Conservation (phyloP, 2,888 invertebrate genomes). For the Phlogophora meticulosa region DNA sequence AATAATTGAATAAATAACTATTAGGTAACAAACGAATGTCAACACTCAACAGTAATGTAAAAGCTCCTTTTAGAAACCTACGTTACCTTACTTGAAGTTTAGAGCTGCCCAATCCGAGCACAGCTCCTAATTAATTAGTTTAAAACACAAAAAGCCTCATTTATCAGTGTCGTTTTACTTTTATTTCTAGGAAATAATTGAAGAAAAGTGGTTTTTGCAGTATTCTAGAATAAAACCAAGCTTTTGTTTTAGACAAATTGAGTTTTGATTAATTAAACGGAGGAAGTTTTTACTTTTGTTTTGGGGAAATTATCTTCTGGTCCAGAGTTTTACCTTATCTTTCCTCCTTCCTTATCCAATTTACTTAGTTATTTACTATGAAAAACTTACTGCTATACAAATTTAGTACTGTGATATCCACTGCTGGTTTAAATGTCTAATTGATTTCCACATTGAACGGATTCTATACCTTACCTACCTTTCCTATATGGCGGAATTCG, state of each 20-base stretch:
- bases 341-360: too few relatives aligned
- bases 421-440: neutral
- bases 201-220: conserved; percentile 38
- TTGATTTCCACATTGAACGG: neutral
- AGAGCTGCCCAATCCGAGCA: conserved; percentile 26
- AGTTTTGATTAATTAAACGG: conserved; percentile 46
- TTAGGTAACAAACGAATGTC: too few relatives aligned
- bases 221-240: conserved; percentile 22
- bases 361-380: too few relatives aligned
- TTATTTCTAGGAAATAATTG: conserved; percentile 51
- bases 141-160: conserved; percentile 55
- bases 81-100: neutral
- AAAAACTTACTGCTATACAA: too few relatives aligned
- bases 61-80: neutral
- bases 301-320: neutral
- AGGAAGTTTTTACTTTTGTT: conserved; percentile 28
- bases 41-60: neutral
- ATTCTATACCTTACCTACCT: neutral
- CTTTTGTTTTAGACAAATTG: conserved; percentile 49
- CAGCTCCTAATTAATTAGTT: conserved; percentile 55
- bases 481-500: neutral
- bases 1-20: too few relatives aligned
- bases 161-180: conserved; percentile 59
- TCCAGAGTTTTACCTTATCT: too few relatives aligned
- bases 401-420: too few relatives aligned